phyloP scores from a whole-genome alignment of 2,113 vertebrate genomes.

The Callopanchax toddi region DNA sequence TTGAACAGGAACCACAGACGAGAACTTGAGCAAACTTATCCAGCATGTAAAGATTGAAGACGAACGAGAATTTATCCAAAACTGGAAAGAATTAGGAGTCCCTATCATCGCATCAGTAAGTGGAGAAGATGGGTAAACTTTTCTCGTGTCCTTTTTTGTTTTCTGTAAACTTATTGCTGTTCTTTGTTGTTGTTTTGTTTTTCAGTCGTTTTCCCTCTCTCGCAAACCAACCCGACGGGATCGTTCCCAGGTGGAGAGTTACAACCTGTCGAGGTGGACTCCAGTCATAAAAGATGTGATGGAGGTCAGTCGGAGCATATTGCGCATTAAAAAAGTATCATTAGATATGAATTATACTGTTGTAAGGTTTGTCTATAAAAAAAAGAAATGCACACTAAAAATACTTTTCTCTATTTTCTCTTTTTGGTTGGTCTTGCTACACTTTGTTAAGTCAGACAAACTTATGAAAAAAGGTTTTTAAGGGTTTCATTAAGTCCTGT shows the following conservation, averaged over 20 bases:
- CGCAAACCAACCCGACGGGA: conserved; percentile 84
- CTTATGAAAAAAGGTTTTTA: no score
- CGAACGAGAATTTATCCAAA: conserved; percentile 91
- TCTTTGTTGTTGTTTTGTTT: conserved; percentile 19
- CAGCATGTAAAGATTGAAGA: conserved; percentile 93
- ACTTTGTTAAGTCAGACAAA: no score
- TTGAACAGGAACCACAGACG: conserved; percentile 90
- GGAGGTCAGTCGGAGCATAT: conserved; percentile 82
- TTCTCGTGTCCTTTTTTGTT: not conserved
- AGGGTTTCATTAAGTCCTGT: no score
- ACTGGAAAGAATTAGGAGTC: conserved; percentile 93
- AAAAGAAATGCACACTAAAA: no score
- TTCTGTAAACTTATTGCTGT: not conserved
- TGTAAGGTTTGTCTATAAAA: no score
- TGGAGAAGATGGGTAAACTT: conserved; percentile 7
- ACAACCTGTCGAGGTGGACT: conserved; percentile 95
- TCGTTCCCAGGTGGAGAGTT: conserved; percentile 87
- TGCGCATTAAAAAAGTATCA: no score
- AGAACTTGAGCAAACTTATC: conserved; percentile 95
- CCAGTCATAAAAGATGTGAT: conserved; percentile 95
- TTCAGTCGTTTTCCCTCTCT: conserved; percentile 61
- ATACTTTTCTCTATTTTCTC: no score
- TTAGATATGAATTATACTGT: no score
- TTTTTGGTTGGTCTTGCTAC: no score
- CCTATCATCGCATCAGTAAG: conserved; percentile 84